Evolutionary conservation across 1,140 invertebrate genomes (phyloP), one percentile per base, ranked within the genome.

Genomic region (Pinna nobilis): DNA sequence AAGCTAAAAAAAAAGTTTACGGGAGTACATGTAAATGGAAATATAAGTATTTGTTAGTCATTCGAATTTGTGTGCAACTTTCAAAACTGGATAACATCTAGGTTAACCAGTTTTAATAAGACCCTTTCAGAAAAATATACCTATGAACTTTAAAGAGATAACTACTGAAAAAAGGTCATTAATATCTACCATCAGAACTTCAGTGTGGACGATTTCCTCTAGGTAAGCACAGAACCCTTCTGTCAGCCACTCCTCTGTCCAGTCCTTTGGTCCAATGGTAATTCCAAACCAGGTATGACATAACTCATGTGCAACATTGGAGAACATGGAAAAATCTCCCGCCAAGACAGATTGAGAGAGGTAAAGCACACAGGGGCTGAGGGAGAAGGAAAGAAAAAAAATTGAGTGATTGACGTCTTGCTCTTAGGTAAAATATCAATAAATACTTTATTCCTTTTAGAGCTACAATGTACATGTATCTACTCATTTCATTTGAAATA

Each of bases 161-260:
- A 47, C 15, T 47, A 47, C 5, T 47, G 44, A 47, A 18, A 2
- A 47, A 47, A 47, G 44, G 15, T 18, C 44, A 13, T 11, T 11
- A 53, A 4, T 23, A 53, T n/a, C 53, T 66, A 85, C 79, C 72
- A 73, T 33, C 41, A 79, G 73, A 18, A 79, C 83, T 51, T 68
- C 37, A 23, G 74, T 67, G 77, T 85, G 82, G 44, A 90, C 74
- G 33, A 88, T 77, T 69, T 90, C 89, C 79, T 91, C 90, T 57
- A 87, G 63, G 60, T 85, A 90, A 9, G 89, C 89, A 49, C 89
- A 89, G 80, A 91, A 89, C 2, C 90, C 90, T 78, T 91, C 89
- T 49, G 88, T 90, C 7, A 91, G 70, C 90, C 90, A 91, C 78
- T 90, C 90, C 81, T 91, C 90, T n/a, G 86, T 89, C 89, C 89